Percentiles rank a stretch among this genome's conserved stretches.
Conservation (phyloP, 2,113 vertebrate species). For the Oreochromis niloticus region DNA sequence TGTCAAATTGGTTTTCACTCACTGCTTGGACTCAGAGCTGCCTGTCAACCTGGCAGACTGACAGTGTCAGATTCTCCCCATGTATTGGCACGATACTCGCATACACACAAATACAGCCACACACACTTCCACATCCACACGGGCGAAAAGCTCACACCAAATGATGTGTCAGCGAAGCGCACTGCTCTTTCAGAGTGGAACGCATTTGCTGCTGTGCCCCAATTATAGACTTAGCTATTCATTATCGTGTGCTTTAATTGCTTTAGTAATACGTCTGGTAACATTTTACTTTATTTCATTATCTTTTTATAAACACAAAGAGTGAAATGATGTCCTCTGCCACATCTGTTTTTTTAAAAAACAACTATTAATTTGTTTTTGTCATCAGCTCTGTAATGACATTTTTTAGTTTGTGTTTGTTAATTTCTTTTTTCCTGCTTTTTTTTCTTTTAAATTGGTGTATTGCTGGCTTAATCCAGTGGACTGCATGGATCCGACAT, state of each 20-base stretch:
- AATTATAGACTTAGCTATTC: constrained; percentile 32
- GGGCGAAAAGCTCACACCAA: not conserved
- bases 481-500: constrained; percentile 92
- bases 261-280: constrained; percentile 24
- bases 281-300: constrained; percentile 39
- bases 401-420: not conserved
- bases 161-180: constrained; percentile 23
- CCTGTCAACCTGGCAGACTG: constrained; percentile 75
- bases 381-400: not conserved
- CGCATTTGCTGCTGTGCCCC: constrained; percentile 11
- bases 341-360: not conserved
- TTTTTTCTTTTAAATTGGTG: not conserved
- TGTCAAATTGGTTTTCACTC: constrained; percentile 83
- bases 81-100: constrained; percentile 56
- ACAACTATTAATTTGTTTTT: constrained; percentile 7
- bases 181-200: constrained; percentile 9
- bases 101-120: not conserved
- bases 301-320: constrained; percentile 19
- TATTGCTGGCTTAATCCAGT: constrained; percentile 68
- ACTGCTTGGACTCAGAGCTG: constrained; percentile 69
- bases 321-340: constrained; percentile 12
- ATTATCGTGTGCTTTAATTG: constrained; percentile 47
- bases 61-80: constrained; percentile 77
- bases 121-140: not conserved
- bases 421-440: not conserved